Evolutionary conservation across 2,888 invertebrate genomes (phyloP), one percentile per base, ranked within the genome.

Genomic region (Idaea dimidiata): DNA sequence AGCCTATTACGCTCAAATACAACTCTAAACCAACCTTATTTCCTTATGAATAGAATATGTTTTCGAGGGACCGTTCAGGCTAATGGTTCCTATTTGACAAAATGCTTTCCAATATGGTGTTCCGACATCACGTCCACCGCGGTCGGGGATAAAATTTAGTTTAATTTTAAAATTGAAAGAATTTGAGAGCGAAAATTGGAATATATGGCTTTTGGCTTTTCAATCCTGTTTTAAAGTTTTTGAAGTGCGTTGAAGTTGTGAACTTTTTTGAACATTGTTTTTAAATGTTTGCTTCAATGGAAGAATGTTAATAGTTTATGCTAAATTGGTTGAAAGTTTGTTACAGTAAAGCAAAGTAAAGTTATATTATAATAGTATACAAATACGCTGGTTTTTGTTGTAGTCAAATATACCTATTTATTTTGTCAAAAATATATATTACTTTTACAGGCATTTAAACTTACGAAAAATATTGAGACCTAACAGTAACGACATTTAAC

Each of bases 51-150:
- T 43, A 43, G 14, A 14, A 43, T 14, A 14, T 14, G 14, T 43
- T 14, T 43, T 43, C 43, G 10, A 43, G 14, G 7, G 43, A 8
- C 10, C 14, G 10, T 14, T 43, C 43, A 14, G 43, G 10, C 43
- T 56, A 56, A 56, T 56, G 17, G 8, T 56, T 56, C 18, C 17
- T 56, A 18, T 56, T 56, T 56, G 56, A 56, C 18, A 56, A 56
- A 56, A 17, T 56, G 56, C 17, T 56, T 56, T 56, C 18, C 18
- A 56, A 17, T 56, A 17, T 18, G 18, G 8, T 17, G 16, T 56
- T n/a, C 18, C 56, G 6, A 17, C 10, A 18, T 56, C 56, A 56
- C 56, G 17, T 56, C 17, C 17, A n/a, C 16, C 17, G 18, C 6
- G 17, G 18, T 56, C 8, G 17, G 17, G 16, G 18, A 56, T 56